Conservation (phyloP, 2,113 vertebrate genomes). For the Nesogale talazaci region DNA sequence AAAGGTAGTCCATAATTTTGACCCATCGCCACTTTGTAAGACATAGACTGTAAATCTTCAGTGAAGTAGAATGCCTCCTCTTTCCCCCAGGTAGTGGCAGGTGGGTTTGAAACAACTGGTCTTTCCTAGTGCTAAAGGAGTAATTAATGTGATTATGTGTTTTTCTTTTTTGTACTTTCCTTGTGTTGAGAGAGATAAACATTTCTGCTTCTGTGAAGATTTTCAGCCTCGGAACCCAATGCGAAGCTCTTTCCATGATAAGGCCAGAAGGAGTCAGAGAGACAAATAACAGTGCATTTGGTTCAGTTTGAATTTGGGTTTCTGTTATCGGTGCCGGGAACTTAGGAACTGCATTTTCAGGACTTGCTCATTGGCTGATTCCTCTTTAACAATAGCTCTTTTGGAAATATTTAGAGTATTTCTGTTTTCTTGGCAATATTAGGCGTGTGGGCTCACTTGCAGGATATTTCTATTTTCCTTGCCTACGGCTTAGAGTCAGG, state of each 20-base stretch:
- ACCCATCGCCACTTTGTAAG: background rate
- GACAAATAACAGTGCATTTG: background rate
- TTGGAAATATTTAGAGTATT: conserved; percentile 25
- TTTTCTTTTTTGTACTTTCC: background rate
- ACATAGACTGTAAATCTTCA: too few species aligned
- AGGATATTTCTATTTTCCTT: background rate
- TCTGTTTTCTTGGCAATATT: background rate
- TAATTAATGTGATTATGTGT: background rate
- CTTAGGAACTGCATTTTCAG: background rate
- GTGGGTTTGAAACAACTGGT: too few species aligned
- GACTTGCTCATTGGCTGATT: background rate
- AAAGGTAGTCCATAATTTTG: background rate
- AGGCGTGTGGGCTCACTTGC: background rate
- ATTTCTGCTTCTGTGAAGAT: too few species aligned
- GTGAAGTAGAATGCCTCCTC: too few species aligned
- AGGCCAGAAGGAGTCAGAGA: background rate
- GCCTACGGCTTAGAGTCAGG: background rate
- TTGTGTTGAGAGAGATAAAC: background rate
- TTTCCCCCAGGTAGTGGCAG: too few species aligned
- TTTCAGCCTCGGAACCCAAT: too few species aligned
- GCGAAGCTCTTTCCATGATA: background rate
- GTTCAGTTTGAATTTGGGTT: background rate
- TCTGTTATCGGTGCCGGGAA: background rate
- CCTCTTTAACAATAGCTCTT: background rate
- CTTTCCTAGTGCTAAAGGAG: background rate